These are phyloP conservation scores for Drosophila niveifrons DNA, from an alignment of 2,888 invertebrate species.

Conservation along the genomic window DNA sequence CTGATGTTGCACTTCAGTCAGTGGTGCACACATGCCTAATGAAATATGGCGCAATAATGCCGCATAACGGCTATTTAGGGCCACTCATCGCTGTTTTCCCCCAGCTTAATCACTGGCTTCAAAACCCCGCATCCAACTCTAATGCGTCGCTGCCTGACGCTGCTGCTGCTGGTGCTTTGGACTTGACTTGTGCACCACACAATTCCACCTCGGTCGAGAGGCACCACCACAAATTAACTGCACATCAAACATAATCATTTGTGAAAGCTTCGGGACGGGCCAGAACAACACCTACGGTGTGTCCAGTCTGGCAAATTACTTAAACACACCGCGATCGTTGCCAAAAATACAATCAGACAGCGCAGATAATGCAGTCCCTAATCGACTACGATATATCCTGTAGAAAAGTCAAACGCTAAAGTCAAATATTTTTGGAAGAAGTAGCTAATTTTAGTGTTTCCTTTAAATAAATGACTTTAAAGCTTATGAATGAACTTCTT, in stretches of 20 bases:
- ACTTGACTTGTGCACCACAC: slow-evolving; percentile 28
- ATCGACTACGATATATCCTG: slow-evolving; percentile 19
- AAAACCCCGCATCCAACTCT: slow-evolving; percentile 42
- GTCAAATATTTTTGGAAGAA: no score
- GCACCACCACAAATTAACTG: slow-evolving; percentile 80
- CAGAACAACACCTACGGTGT: slow-evolving; percentile 61
- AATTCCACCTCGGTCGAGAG: slow-evolving; percentile 52
- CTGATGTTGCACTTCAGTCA: neutral
- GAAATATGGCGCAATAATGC: slow-evolving; percentile 78
- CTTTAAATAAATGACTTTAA: no score
- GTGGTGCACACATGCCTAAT: slow-evolving; percentile 59
- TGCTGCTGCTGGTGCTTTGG: slow-evolving; percentile 6
- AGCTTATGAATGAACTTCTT: no score
- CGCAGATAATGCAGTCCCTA: neutral
- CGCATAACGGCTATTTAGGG: slow-evolving; percentile 79
- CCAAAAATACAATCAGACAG: slow-evolving; percentile 32
- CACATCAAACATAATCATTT: slow-evolving; percentile 84
- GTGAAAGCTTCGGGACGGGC: slow-evolving; percentile 75
- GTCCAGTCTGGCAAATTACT: slow-evolving; percentile 73
- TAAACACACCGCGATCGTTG: slow-evolving; percentile 67
- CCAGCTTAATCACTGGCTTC: slow-evolving; percentile 39
- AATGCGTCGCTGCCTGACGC: slow-evolving; percentile 60
- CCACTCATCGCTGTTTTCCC: slow-evolving; percentile 58
- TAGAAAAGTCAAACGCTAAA: neutral
- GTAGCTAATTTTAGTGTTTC: no score